Base-by-base conservation (phyloP, 64 coral and sea anemone genomes). In the Pocillopora verrucosa region DNA sequence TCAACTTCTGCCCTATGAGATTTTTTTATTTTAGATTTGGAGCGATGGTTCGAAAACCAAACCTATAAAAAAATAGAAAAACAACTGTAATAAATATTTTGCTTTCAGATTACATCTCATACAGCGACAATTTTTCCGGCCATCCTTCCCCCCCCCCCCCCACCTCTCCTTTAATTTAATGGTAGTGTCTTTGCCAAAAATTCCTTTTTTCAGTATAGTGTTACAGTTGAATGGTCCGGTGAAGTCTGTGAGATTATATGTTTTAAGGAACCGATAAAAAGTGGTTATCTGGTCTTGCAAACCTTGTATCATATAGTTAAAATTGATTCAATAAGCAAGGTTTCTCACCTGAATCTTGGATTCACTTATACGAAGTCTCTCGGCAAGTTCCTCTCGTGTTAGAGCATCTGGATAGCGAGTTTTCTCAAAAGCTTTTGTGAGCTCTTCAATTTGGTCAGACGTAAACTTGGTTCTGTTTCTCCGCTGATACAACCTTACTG, bases 391-490 rank as follows among this genome's bases (percentile, higher is more conserved):
- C 72, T 99, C 97, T 60, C 97, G 87, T 11, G 97, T 95, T 15
- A 89, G 90, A 36, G 95, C 91, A 72, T 99, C 97, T 14, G 97
- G 97, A 58, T 99, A 99, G 37, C 93, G 90, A 1, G 90, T 91
- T 74, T 99, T 91, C 12, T 80, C 64, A 73, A 93, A 99, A 25
- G 97, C 90, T 22, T 86, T 91, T 74, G 95, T 94, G 19, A 99
- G 70, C 38, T 99, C 90, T 56, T 99, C 93, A 17, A 99, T 78
- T 60, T 99, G 97, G n/a, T 93, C 88, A 34, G 88, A 78, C 1
- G 91, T 90, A 58, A 99, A 99, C 76, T 95, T 99, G 11, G 97
- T 99, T 24, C 97, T 88, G 34, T 92, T 99, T 84, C 97, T 69
- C 80, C 97, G 86, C 58, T 96, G 95, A 34, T 92, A 92, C 13